Evolutionary conservation across 2,797 vertebrate species (phyloP), one percentile per base, ranked within the genome.

Genomic region (Gambusia yucatana): DNA sequence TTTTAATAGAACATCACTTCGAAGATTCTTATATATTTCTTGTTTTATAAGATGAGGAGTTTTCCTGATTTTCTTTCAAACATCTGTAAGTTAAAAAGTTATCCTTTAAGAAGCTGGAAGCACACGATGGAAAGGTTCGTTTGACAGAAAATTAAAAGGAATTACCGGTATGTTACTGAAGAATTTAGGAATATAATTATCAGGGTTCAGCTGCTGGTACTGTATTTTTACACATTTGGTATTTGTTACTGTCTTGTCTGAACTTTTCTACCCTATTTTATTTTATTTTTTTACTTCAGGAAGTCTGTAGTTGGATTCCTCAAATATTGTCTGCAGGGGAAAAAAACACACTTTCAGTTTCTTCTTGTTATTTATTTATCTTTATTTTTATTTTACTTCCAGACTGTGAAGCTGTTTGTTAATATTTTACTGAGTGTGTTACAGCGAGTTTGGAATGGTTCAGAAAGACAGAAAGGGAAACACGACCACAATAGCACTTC

Each of bases 341-440:
- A 41, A 9, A 22, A 65, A 67, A 25, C 10, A 10, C 16, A 22
- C 36, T 22, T 25, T 41, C 36, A 6, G 4, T 14, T 36, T 43
- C 11, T 41, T 69, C 39, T 67, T 67, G 10, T 67, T 59, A 30
- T 30, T 30, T 59, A 59, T 59, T 28, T 30, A 14, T 28, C 2
- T 16, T 30, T 43, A n/a, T 25, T 69, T 69, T 69, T 22, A n/a
- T 70, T 70, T 70, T 70, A 46, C 67, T 44, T 70, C 39, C 14
- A 43, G 65, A 3, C 39, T 43, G 25, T 70, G 28, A 70, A 28
- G 2, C 13, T 44, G 13, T n/a, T 44, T 70, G 22, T 6, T n/a
- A 13, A 44, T 44, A 44, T 70, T 44, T 70, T 5, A 46, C 25
- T 17, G 43, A 28, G 25, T 28, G 25, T 28, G 25, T 70, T 3